These are phyloP conservation scores for Polydrusus tereticollis DNA, from an alignment of 2,888 invertebrate species.

Conservation along the genomic window DNA sequence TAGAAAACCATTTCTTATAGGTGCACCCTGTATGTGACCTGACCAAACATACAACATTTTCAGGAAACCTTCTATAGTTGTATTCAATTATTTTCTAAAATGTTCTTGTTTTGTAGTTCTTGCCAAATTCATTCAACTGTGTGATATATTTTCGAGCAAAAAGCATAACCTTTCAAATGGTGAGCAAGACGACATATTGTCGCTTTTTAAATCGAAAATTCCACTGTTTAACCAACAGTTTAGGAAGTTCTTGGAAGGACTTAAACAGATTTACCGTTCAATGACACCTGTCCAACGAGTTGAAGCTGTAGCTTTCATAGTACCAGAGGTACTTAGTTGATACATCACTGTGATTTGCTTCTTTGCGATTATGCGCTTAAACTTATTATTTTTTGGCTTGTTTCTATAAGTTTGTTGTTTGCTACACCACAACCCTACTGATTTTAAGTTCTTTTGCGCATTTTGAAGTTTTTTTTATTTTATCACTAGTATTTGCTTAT, in stretches of 20 bases:
- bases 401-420: too few species aligned
- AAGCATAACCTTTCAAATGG: conserved; percentile 73
- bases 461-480: too few species aligned
- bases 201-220: conserved; percentile 75
- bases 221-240: conserved; percentile 77
- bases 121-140: conserved; percentile 72
- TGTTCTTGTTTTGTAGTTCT: conserved; percentile 65
- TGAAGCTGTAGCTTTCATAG: conserved; percentile 75
- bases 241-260: conserved; percentile 72
- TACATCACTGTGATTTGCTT: background rate
- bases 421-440: too few species aligned
- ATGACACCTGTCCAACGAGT: conserved; percentile 72
- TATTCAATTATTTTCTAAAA: too few species aligned
- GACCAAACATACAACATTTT: background rate
- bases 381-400: conserved; percentile 34
- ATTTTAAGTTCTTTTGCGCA: too few species aligned
- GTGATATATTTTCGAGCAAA: conserved; percentile 75
- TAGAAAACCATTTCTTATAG: too few species aligned
- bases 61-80: background rate
- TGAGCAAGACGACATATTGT: conserved; percentile 77
- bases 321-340: conserved; percentile 72
- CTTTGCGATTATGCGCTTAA: conserved; percentile 4
- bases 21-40: too few species aligned
- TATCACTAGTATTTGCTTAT: too few species aligned
- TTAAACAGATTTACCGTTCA: conserved; percentile 72